Evolutionary conservation across 2,888 invertebrate species (phyloP).

Genomic region (Mythimna impura): DNA sequence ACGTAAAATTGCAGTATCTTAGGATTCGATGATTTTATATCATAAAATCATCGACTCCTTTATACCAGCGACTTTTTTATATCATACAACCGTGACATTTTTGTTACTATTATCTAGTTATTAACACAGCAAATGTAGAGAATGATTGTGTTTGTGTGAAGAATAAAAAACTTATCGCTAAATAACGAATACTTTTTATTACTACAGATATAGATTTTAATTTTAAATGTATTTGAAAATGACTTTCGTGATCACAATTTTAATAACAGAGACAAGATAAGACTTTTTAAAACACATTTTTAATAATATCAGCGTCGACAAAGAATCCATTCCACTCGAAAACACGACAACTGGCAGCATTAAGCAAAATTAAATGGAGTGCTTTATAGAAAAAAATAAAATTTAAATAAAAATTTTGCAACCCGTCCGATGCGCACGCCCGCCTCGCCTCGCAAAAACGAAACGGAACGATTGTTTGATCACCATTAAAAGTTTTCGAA

Average conservation of each 20-base stretch:
- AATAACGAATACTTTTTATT: not conserved
- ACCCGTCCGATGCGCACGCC: constrained; percentile 65
- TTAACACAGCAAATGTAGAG: no score
- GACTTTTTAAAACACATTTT: not conserved
- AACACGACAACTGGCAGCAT: constrained; percentile 72
- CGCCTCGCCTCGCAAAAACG: constrained; percentile 71
- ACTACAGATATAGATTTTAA: constrained; percentile 6
- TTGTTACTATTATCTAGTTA: no score
- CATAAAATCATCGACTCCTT: no score
- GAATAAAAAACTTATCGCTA: no score
- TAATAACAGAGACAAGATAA: constrained; percentile 4
- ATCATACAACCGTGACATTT: no score
- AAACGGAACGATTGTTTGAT: constrained; percentile 85
- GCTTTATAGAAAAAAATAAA: constrained; percentile 65
- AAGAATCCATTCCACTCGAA: constrained; percentile 62
- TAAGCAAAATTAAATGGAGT: constrained; percentile 72
- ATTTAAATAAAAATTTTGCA: constrained; percentile 67
- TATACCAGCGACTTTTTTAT: no score
- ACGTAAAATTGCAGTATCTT: no score
- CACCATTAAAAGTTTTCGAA: constrained; percentile 87
- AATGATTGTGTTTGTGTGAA: no score
- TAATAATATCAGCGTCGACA: constrained; percentile 41
- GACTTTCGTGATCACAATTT: not conserved
- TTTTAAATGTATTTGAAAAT: constrained; percentile 7
- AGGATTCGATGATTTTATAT: no score